These are phyloP conservation scores for Centropyge bicolor DNA, from an alignment of 2,797 vertebrate genomes.

Conservation along the genomic window DNA sequence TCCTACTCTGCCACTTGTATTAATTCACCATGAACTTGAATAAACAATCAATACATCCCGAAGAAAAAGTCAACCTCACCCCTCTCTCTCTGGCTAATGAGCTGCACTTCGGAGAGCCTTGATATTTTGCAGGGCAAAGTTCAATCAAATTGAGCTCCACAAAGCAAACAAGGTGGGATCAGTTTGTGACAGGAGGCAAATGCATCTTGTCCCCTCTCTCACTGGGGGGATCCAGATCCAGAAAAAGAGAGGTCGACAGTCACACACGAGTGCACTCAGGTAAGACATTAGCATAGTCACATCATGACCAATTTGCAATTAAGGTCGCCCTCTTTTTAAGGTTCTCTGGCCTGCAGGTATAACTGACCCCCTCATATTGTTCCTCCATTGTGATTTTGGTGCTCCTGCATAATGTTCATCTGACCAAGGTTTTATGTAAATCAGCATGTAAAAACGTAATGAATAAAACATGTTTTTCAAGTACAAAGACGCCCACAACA, in stretches of 20 bases:
- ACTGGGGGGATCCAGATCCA: not conserved
- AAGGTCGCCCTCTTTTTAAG: slow-evolving; percentile 9
- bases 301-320: slow-evolving; percentile 6
- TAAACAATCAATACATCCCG: slow-evolving; percentile 64
- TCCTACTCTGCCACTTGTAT: slow-evolving; percentile 29
- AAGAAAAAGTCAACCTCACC: slow-evolving; percentile 54
- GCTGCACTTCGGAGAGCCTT: slow-evolving; percentile 26
- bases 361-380: not conserved
- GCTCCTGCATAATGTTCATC: not conserved
- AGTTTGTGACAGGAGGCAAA: slow-evolving; percentile 1
- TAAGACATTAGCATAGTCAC: slow-evolving; percentile 10
- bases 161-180: slow-evolving; percentile 25
- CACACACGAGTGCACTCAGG: not conserved
- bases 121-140: slow-evolving; percentile 44
- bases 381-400: slow-evolving; percentile 2
- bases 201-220: slow-evolving; percentile 1
- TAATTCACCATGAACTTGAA: slow-evolving; percentile 57
- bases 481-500: slow-evolving; percentile 4
- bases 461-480: slow-evolving; percentile 30
- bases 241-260: not conserved
- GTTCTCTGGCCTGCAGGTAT: slow-evolving; percentile 13
- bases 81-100: slow-evolving; percentile 37
- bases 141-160: slow-evolving; percentile 22
- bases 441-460: slow-evolving; percentile 13
- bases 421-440: slow-evolving; percentile 29